Evolutionary conservation across 64 coral and sea anemone species (phyloP), one percentile per base, ranked within the genome.

Genomic region (Stylophora pistillata): DNA sequence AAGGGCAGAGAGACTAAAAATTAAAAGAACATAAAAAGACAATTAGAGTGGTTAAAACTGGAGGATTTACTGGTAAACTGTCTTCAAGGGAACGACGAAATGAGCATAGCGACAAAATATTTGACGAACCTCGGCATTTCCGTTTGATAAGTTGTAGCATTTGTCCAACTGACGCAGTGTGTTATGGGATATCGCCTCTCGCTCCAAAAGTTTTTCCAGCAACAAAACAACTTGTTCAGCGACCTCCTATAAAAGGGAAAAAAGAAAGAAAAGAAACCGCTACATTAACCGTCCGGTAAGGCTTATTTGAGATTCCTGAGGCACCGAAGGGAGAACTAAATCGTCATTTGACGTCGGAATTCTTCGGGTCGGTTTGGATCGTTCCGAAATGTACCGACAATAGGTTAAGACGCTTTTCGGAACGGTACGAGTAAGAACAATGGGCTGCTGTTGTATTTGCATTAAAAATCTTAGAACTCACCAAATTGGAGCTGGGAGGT

Each of bases 171-270:
- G 97, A 30, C 93, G 86, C 69, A 99, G 72, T 20, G 97, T 99
- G 0, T 82, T 92, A 33, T 89, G 94, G 23, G 89, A 85, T 30
- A 99, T 70, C 30, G 68, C 79, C 18, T 95, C 97, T 60, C 90
- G 94, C 30, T 99, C 93, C 68, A 99, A 73, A 28, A 99, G 88
- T 65, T 87, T 95, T 70, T 99, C 97, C 11, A 99, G 78, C 77
- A 99, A 93, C 87, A 99, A 58, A 18, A 99, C 97, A 60, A 99
- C 79, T 73, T 99, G 97, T 52, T 93, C 91, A 34, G 90, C 70
- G 34, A 76, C 53, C 78, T 99, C 88, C 97, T 99, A 76, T 75
- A 41, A 30, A 30, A 53, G 16, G 16, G 47, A 18, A 56, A 75
- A 17, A 29, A 57, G 25, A 26, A 55, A 72, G 55, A 5, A 41